Evolutionary conservation across 2,113 vertebrate species (phyloP).

Genomic region (Heterochromis multidens): DNA sequence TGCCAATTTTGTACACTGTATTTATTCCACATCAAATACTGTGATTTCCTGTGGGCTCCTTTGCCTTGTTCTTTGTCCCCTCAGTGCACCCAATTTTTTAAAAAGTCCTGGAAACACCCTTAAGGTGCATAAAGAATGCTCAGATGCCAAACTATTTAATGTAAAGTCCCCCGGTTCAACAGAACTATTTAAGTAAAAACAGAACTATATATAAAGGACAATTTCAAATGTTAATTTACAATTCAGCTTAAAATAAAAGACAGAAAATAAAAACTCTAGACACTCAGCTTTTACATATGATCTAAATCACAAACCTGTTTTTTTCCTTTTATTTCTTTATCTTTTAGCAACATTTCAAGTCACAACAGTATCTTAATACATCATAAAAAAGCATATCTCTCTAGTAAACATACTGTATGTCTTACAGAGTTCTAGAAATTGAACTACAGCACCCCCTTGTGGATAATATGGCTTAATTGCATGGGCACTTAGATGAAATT

Average conservation of each 20-base stretch:
- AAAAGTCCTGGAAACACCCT: background rate
- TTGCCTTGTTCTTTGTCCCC: background rate
- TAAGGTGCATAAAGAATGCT: background rate
- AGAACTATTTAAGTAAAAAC: background rate
- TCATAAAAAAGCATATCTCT: background rate
- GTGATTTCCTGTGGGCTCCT: background rate
- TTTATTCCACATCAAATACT: background rate
- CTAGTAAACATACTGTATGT: background rate
- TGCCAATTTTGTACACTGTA: background rate
- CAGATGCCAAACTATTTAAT: background rate
- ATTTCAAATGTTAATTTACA: background rate
- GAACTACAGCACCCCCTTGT: slow-evolving; percentile 44
- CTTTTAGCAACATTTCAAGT: background rate
- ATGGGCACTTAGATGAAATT: background rate
- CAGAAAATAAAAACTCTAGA: background rate
- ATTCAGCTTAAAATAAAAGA: background rate
- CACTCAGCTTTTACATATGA: background rate
- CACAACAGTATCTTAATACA: background rate
- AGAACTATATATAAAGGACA: no score
- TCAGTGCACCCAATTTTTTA: no score
- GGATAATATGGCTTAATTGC: background rate
- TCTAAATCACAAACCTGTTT: background rate
- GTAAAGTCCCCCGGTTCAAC: background rate
- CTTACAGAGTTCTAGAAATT: background rate
- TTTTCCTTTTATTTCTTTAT: background rate